Evolutionary conservation across 1,140 invertebrate species (phyloP), one percentile per base, ranked within the genome.

Genomic region (Achroia grisella): DNA sequence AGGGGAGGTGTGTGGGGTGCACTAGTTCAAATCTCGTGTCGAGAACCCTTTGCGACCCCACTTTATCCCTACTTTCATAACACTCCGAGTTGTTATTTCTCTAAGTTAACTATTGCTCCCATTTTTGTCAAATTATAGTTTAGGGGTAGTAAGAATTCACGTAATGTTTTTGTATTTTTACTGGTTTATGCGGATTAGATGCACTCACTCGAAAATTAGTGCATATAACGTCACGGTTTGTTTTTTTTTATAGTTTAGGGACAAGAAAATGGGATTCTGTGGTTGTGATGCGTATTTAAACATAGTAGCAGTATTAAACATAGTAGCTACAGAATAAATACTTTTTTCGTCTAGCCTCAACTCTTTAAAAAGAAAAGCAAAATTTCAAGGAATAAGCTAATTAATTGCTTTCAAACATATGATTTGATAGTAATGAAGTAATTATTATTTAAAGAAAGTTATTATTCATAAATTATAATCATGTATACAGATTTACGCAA

Each of bases 11-110:
- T 32, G 56, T 39, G 59, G 68, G 69, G 66, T 55, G 66, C 66
- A 59, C 61, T 73, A 71, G 71, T 70, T 72, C 64, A 65, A 70
- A 71, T 23, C 48, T 32, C 28, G 17, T 23, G 17, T 23, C 39
- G 39, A 49, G 57, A 64, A 68, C 75, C 71, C 71, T 71, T 67
- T 68, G 56, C 56, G 63, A 76, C 68, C 69, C 73, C 65, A 63
- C 62, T 63, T 62, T 74, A 74, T 76, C 75, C 73, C 73, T 69
- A 59, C 64, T 83, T 71, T 74, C 73, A 80, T 79, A 79, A 37
- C 14, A 15, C 17, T 8, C 13, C 10, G 12, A 37, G 35, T 37
- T 37, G 35, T 37, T 37, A 23, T 71, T 71, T 68, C 67, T 77
- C 54, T 52, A 58, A 65, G 64, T 62, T 63, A 71, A 68, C 71